Conservation (phyloP, 2,797 vertebrate genomes). For the Halcyon leucocephala region DNA sequence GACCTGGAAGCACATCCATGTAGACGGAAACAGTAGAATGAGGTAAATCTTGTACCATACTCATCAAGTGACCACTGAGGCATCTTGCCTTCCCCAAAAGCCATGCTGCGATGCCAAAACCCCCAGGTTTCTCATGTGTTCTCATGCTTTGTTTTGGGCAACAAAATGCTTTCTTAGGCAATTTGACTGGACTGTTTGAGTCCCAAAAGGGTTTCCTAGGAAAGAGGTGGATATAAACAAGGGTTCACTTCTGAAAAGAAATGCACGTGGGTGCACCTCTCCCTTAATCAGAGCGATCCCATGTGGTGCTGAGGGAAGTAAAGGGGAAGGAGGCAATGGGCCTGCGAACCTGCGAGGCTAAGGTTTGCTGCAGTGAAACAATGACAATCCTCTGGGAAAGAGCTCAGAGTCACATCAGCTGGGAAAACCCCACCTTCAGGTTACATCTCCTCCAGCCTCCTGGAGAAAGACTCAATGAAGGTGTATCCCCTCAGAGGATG, state of each 20-base stretch:
- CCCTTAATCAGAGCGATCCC: neutral
- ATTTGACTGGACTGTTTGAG: neutral
- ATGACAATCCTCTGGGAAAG: neutral
- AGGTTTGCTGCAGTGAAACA: neutral
- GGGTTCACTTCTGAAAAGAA: neutral
- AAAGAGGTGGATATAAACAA: neutral
- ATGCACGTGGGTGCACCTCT: neutral
- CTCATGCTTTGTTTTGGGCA: neutral
- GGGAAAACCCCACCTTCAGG: neutral
- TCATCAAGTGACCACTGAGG: neutral
- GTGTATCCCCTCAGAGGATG: neutral
- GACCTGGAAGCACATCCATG: neutral
- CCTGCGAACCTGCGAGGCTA: neutral
- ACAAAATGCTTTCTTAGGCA: neutral
- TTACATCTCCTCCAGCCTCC: neutral
- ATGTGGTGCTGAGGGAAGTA: neutral
- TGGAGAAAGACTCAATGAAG: neutral
- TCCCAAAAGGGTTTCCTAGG: neutral
- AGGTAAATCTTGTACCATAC: neutral
- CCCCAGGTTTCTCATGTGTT: neutral
- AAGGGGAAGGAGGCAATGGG: neutral
- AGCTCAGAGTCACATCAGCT: neutral
- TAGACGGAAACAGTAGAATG: neutral
- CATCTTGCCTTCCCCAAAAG: neutral
- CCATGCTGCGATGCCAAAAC: fast-evolving